A percentile compares a stretch with the other conserved stretches of the same genome.
phyloP scores from a whole-genome alignment of 1,140 invertebrate genomes.

The Drosophila persimilis region DNA sequence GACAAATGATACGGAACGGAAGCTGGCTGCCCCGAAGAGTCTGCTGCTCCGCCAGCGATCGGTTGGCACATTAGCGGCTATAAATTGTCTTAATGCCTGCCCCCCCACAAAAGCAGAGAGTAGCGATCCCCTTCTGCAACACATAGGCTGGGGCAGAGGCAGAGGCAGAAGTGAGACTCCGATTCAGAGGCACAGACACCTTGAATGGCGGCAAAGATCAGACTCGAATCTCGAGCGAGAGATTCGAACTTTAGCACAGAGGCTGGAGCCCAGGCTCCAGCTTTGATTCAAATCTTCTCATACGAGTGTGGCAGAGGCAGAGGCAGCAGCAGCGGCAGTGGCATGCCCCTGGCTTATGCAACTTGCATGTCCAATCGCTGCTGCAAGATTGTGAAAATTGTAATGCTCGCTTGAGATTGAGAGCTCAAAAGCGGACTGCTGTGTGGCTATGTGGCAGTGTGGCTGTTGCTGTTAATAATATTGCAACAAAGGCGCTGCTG shows the following conservation, averaged over 20 bases:
- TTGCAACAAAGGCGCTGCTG: slow-evolving; percentile 67
- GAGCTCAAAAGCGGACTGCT: slow-evolving; percentile 68
- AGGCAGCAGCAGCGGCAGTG: not conserved
- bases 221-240: slow-evolving; percentile 61
- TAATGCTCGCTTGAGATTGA: slow-evolving; percentile 71
- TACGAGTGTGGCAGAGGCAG: slow-evolving; percentile 36
- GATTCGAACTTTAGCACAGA: slow-evolving; percentile 42
- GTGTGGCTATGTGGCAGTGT: slow-evolving; percentile 23
- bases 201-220: slow-evolving; percentile 80
- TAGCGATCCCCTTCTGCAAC: not conserved
- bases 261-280: slow-evolving; percentile 31
- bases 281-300: slow-evolving; percentile 74
- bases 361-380: slow-evolving; percentile 77
- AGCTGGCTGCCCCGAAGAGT: slow-evolving; percentile 57
- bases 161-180: not conserved
- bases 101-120: slow-evolving; percentile 15
- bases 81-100: slow-evolving; percentile 80
- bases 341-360: slow-evolving; percentile 60
- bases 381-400: slow-evolving; percentile 79
- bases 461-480: slow-evolving; percentile 72
- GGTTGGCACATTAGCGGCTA: slow-evolving; percentile 82
- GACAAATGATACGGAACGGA: slow-evolving; percentile 82
- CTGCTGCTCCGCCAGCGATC: slow-evolving; percentile 37
- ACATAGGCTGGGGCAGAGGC: not conserved
- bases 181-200: slow-evolving; percentile 50